phyloP scores from a whole-genome alignment of 2,888 invertebrate species.

The Pseudeuparius sepicola region DNA sequence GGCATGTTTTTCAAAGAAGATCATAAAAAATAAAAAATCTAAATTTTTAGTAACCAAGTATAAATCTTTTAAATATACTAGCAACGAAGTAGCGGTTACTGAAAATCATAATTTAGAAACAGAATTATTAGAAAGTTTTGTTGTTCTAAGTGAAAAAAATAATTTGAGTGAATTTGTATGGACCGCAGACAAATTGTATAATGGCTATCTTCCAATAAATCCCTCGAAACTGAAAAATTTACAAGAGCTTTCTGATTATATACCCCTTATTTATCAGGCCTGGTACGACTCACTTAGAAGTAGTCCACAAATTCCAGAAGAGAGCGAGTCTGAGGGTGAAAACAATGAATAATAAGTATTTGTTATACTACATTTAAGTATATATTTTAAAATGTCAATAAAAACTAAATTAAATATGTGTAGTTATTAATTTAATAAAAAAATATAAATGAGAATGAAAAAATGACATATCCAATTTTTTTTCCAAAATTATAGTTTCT shows the following conservation, averaged over 20 bases:
- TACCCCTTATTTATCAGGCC: not conserved
- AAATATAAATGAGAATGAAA: constrained; percentile 6
- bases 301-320: not conserved
- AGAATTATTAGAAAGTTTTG: too few relatives aligned
- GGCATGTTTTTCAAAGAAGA: constrained; percentile 5
- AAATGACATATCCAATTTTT: constrained; percentile 2
- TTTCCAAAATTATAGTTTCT: too few relatives aligned
- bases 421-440: too few relatives aligned
- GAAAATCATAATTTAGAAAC: constrained; percentile 6
- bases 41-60: constrained; percentile 5
- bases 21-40: too few relatives aligned
- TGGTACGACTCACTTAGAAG: not conserved
- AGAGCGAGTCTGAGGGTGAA: constrained; percentile 1
- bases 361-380: not conserved
- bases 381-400: too few relatives aligned
- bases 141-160: too few relatives aligned
- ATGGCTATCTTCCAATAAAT: not conserved
- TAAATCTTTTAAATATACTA: constrained; percentile 2
- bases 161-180: too few relatives aligned
- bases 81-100: not conserved
- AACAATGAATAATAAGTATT: constrained; percentile 3
- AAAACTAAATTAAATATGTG: too few relatives aligned
- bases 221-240: constrained; percentile 4
- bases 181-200: too few relatives aligned
- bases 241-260: constrained; percentile 6